These are phyloP conservation scores for Xestoiulus laeticollis DNA, from an alignment of 2,888 invertebrate species.

Conservation along the genomic window DNA sequence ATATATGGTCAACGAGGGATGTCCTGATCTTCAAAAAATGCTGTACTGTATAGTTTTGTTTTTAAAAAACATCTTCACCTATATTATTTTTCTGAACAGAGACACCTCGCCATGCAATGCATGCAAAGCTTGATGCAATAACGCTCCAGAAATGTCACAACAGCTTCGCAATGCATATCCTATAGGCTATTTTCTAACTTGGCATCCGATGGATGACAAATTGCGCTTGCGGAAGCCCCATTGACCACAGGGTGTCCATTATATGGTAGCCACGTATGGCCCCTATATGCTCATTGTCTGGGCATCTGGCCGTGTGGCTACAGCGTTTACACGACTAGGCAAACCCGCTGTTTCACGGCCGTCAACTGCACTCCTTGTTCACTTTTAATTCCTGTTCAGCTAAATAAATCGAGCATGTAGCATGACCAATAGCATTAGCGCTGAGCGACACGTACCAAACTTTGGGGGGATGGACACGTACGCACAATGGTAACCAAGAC, in stretches of 20 bases:
- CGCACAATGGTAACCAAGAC: not conserved
- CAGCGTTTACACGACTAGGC: not conserved
- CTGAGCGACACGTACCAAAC: constrained; percentile 30
- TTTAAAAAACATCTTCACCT: no score
- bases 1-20: no score
- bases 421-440: constrained; percentile 29
- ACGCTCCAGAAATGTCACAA: not conserved
- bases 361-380: constrained; percentile 39
- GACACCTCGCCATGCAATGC: no score
- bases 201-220: not conserved
- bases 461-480: not conserved
- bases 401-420: constrained; percentile 40
- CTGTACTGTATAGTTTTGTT: no score
- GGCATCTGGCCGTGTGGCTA: not conserved
- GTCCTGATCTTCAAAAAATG: no score
- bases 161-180: not conserved
- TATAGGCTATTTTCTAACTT: not conserved
- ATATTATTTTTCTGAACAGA: no score
- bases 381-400: constrained; percentile 38
- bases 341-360: constrained; percentile 42
- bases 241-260: constrained; percentile 18
- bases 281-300: not conserved
- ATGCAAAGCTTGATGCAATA: no score
- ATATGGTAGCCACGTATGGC: not conserved
- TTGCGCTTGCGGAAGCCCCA: constrained; percentile 7